Conservation (phyloP, 1,140 invertebrate species). For the Calliphora vicina region DNA sequence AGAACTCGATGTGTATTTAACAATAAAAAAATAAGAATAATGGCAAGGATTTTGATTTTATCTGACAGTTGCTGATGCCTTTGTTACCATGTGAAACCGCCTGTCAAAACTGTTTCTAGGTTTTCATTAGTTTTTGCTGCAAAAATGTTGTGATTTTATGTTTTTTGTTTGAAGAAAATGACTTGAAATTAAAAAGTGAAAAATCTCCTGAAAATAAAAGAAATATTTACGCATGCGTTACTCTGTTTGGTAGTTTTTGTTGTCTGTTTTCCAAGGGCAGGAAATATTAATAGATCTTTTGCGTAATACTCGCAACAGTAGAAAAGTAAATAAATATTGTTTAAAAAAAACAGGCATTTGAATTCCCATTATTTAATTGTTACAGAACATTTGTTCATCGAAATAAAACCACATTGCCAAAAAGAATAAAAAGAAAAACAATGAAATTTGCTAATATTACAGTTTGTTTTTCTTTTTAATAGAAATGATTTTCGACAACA, state of each 20-base stretch:
- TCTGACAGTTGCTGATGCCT: not conserved
- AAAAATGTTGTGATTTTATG: not conserved
- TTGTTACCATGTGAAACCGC: conserved; percentile 12
- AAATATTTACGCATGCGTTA: not conserved
- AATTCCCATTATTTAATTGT: not conserved
- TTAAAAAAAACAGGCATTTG: not conserved
- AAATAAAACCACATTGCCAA: not conserved
- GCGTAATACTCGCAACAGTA: not conserved
- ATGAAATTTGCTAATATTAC: not conserved
- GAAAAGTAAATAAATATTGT: not conserved
- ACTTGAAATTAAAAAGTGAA: conserved; percentile 14
- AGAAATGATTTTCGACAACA: not conserved
- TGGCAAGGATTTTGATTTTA: not conserved
- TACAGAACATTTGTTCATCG: not conserved
- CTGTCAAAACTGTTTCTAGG: not conserved
- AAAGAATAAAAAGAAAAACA: not conserved
- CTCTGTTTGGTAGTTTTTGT: not conserved
- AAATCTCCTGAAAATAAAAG: not conserved
- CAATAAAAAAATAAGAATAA: not conserved
- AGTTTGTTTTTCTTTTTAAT: not conserved
- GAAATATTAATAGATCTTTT: conserved; percentile 1
- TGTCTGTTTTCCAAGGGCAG: not conserved
- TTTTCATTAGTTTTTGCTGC: not conserved
- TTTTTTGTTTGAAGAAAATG: not conserved
- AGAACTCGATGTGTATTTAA: not conserved